Evolutionary conservation across 2,113 vertebrate species (phyloP).

Genomic region (Apaloderma vittatum): DNA sequence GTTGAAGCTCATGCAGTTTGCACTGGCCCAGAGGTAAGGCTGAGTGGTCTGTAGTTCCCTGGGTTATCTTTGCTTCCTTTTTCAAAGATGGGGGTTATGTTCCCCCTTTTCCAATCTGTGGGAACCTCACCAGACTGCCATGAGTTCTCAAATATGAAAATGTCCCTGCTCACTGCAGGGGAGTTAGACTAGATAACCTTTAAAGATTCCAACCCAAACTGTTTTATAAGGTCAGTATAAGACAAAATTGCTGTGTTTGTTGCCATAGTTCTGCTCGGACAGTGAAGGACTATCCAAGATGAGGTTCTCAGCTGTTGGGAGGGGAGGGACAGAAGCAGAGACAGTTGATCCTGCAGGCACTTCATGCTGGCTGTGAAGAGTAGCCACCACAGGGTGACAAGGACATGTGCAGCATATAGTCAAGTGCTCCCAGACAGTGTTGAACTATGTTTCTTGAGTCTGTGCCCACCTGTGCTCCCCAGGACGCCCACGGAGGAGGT

Average conservation of each 20-base stretch:
- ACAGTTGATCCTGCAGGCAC: background rate
- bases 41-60: no score
- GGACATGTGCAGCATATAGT: background rate
- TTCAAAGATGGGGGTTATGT: no score
- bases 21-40: no score
- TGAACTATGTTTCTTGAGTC: background rate
- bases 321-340: background rate
- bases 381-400: background rate
- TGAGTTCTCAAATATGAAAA: no score
- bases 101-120: no score
- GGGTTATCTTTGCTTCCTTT: no score
- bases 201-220: no score
- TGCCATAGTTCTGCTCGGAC: background rate
- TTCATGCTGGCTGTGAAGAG: background rate
- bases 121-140: no score
- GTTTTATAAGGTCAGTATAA: background rate
- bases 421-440: background rate
- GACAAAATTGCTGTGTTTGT: background rate
- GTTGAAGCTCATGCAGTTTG: no score
- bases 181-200: no score
- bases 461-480: background rate
- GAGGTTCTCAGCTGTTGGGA: background rate
- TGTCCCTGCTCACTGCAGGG: no score
- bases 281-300: background rate
- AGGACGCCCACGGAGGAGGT: fast-evolving